Conservation (phyloP, 2,888 invertebrate species). For the Drosophila parthenogenetica region DNA sequence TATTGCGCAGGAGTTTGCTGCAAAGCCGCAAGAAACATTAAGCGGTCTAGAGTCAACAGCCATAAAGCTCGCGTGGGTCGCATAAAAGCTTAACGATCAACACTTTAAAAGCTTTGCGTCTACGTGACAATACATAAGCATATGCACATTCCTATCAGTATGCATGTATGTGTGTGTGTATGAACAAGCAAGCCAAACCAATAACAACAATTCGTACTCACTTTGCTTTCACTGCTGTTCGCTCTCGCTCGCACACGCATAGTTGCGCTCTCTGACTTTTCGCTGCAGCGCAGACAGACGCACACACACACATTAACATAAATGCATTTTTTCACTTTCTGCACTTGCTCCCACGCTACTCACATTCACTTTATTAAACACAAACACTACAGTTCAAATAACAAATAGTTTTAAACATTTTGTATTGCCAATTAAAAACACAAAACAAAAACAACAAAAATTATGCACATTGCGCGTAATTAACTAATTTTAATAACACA, state of each 20-base stretch:
- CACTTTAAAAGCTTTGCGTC: background rate
- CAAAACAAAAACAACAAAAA: background rate
- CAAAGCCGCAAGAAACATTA: constrained; percentile 38
- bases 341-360: constrained; percentile 1
- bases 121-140: background rate
- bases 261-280: too few relatives aligned
- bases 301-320: constrained; percentile 1
- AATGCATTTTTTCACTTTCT: too few relatives aligned
- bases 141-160: background rate
- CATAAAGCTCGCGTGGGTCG: constrained; percentile 16
- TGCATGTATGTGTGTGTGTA: background rate
- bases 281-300: background rate
- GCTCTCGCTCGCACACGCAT: too few relatives aligned
- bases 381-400: background rate
- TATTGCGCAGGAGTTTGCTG: background rate
- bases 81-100: constrained; percentile 27
- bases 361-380: background rate
- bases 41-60: constrained; percentile 39
- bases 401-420: constrained; percentile 11
- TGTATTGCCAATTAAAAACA: constrained; percentile 10
- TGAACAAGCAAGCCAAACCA: background rate
- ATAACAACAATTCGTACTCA: background rate
- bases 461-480: background rate
- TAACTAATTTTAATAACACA: background rate
- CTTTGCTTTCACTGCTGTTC: background rate